Evolutionary conservation across 2,113 vertebrate genomes (phyloP).

Genomic region (Hystrix brachyura): DNA sequence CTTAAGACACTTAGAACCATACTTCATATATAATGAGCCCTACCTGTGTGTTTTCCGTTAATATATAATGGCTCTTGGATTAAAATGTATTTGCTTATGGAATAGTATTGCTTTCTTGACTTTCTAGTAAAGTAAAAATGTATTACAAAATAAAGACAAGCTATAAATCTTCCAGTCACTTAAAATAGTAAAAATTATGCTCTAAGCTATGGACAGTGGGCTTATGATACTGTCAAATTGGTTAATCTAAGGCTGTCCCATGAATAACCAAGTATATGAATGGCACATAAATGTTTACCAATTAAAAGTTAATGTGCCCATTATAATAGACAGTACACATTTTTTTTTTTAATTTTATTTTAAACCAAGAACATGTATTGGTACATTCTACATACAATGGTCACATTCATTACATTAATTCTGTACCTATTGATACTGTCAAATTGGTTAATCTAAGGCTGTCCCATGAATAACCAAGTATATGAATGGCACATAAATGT

Average conservation of each 20-base stretch:
- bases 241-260: neutral
- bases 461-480: neutral
- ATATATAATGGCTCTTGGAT: neutral
- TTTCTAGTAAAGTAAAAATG: conserved; percentile 7
- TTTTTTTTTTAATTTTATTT: too few relatives aligned
- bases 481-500: conserved; percentile 10
- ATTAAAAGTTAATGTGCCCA: neutral
- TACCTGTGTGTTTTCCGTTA: neutral
- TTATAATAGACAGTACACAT: conserved; percentile 16
- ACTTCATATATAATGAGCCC: neutral
- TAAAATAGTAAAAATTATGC: neutral
- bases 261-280: neutral
- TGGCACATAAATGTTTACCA: conserved; percentile 14
- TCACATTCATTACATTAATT: too few relatives aligned
- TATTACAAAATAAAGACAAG: neutral
- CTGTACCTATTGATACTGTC: too few relatives aligned
- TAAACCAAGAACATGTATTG: too few relatives aligned
- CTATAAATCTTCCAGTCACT: neutral
- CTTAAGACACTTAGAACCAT: neutral
- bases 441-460: neutral
- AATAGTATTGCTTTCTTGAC: conserved; percentile 11
- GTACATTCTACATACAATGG: too few relatives aligned
- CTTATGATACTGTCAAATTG: neutral
- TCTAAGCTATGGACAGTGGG: neutral
- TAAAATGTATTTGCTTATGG: conserved; percentile 22